Percentiles rank a stretch among this genome's conserved stretches.
Evolutionary conservation across 2,888 invertebrate species (phyloP).

Genomic region (Rhaphigaster nebulosa): DNA sequence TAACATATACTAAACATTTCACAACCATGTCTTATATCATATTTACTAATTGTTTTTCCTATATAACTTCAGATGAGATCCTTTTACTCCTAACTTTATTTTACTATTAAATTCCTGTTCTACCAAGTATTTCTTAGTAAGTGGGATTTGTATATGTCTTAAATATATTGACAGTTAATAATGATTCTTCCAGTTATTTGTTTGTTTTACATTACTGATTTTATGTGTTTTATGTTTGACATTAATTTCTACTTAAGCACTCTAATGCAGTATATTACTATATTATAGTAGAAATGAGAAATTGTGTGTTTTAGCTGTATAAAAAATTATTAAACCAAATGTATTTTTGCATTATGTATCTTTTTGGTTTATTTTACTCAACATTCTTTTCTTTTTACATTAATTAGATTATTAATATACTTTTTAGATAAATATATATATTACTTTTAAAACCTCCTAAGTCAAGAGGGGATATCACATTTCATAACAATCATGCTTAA

Average conservation of each 20-base stretch:
- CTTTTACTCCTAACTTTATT: neutral
- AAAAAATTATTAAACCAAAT: slow-evolving; percentile 1
- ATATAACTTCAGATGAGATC: neutral
- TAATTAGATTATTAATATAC: neutral
- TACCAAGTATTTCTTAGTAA: too few relatives aligned
- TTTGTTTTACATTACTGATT: neutral
- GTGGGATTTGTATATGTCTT: neutral
- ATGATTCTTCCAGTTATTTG: neutral
- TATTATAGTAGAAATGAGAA: neutral
- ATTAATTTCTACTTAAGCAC: slow-evolving; percentile 9
- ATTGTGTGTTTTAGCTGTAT: neutral
- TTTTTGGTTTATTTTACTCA: neutral
- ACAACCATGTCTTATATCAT: neutral
- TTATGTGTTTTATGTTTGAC: slow-evolving; percentile 10
- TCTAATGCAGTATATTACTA: neutral
- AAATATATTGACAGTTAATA: neutral
- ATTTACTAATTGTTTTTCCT: neutral
- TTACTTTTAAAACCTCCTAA: neutral
- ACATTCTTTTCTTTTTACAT: neutral
- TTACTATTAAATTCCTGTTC: neutral
- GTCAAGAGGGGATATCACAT: neutral
- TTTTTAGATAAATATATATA: too few relatives aligned
- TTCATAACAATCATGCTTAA: too few relatives aligned
- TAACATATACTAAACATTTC: neutral
- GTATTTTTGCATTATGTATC: neutral